phyloP scores from a whole-genome alignment of 2,113 vertebrate genomes.

The Pagrus major region DNA sequence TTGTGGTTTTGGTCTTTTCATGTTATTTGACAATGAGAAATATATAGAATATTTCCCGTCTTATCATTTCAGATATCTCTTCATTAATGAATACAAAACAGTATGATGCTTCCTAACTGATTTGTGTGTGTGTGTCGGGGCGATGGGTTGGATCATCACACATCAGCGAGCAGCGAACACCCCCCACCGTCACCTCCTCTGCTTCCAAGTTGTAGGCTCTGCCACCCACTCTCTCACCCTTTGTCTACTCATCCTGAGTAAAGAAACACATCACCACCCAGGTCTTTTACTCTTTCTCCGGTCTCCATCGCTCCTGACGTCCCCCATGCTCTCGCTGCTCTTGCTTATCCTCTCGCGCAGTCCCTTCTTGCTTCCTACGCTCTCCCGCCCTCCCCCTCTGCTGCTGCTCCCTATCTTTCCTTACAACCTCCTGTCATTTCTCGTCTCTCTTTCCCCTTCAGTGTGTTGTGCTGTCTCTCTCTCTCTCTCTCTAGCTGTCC shows the following conservation, averaged over 20 bases:
- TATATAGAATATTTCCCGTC: neutral
- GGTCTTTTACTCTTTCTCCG: slow-evolving; percentile 24
- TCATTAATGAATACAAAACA: neutral
- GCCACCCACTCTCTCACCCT: slow-evolving; percentile 60
- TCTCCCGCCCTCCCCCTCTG: neutral
- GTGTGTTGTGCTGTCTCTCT: slow-evolving; percentile 5
- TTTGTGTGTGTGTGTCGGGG: slow-evolving; percentile 17
- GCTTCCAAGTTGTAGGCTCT: slow-evolving; percentile 62
- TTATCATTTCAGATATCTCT: neutral
- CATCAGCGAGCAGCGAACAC: slow-evolving; percentile 69
- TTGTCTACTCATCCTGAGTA: slow-evolving; percentile 30
- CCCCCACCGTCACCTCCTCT: slow-evolving; percentile 72
- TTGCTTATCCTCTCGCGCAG: neutral
- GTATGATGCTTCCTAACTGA: slow-evolving; percentile 13
- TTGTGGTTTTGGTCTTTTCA: neutral
- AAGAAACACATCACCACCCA: slow-evolving; percentile 22
- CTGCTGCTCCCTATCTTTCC: slow-evolving; percentile 13
- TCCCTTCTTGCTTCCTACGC: neutral
- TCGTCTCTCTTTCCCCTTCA: slow-evolving; percentile 32
- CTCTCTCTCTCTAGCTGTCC: slow-evolving; percentile 32
- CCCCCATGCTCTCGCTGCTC: neutral
- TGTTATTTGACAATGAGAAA: neutral
- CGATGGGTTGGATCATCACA: slow-evolving; percentile 62
- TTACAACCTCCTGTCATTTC: slow-evolving; percentile 44
- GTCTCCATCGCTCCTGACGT: slow-evolving; percentile 14